Evolutionary conservation across 2,113 vertebrate genomes (phyloP).

Genomic region (Stomatorhinus ivindoensis): DNA sequence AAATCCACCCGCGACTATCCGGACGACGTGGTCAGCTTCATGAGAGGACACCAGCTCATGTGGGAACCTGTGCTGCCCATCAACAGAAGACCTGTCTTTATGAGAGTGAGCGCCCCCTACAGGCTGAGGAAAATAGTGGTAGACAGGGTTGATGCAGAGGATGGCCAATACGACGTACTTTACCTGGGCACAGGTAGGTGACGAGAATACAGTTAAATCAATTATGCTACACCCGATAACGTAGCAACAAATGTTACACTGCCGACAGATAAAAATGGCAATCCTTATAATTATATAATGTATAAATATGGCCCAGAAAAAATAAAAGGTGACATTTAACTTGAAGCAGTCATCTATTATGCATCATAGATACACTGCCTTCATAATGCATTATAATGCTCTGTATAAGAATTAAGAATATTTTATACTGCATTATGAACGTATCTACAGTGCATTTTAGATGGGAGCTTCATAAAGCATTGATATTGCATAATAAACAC

Average conservation of each 20-base stretch:
- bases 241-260: background rate
- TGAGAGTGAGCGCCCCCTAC: slow-evolving; percentile 52
- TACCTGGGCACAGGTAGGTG: slow-evolving; percentile 77
- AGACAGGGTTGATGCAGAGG: slow-evolving; percentile 64
- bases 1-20: slow-evolving; percentile 76
- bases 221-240: background rate
- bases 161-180: slow-evolving; percentile 59
- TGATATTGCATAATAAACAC: background rate
- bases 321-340: background rate
- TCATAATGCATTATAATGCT: too few species aligned
- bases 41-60: slow-evolving; percentile 78
- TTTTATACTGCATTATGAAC: background rate
- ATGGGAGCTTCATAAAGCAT: background rate
- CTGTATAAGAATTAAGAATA: too few species aligned
- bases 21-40: slow-evolving; percentile 76
- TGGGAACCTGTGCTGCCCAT: slow-evolving; percentile 71
- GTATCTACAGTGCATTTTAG: background rate
- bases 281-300: background rate
- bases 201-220: background rate
- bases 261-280: background rate
- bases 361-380: background rate
- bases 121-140: slow-evolving; percentile 64
- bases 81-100: slow-evolving; percentile 57
- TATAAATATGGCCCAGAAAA: background rate
- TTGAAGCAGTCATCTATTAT: background rate